These are phyloP conservation scores for Cyclina sinensis DNA, from an alignment of 1,140 invertebrate genomes.

Conservation along the genomic window DNA sequence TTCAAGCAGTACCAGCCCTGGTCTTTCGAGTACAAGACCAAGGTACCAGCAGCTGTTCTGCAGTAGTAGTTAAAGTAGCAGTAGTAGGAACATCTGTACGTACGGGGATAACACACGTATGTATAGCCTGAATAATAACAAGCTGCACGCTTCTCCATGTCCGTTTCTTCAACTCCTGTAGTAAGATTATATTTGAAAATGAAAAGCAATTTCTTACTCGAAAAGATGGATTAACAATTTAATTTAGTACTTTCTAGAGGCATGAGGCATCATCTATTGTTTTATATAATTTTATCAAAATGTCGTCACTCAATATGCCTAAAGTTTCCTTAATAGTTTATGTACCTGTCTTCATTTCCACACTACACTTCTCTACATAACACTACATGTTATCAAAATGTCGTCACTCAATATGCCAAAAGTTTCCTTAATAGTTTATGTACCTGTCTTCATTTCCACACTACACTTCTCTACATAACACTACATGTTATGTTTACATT, in stretches of 20 bases:
- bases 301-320: not conserved
- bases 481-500: not conserved
- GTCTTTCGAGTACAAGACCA: not conserved
- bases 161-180: not conserved
- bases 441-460: too few relatives aligned
- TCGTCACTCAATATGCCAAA: not conserved
- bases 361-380: not conserved
- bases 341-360: slow-evolving; percentile 56
- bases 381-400: not conserved
- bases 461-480: not conserved
- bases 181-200: too few relatives aligned
- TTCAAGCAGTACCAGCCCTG: not conserved
- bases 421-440: not conserved
- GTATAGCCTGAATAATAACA: not conserved
- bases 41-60: not conserved
- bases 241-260: not conserved
- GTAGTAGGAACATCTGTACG: not conserved
- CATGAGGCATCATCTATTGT: not conserved
- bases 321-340: not conserved
- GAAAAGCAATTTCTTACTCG: too few relatives aligned
- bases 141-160: not conserved
- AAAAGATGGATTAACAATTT: not conserved
- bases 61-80: not conserved
- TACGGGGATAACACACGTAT: not conserved
- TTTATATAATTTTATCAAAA: not conserved